Conservation (phyloP, 2,113 vertebrate species). For the Clarias batrachus region DNA sequence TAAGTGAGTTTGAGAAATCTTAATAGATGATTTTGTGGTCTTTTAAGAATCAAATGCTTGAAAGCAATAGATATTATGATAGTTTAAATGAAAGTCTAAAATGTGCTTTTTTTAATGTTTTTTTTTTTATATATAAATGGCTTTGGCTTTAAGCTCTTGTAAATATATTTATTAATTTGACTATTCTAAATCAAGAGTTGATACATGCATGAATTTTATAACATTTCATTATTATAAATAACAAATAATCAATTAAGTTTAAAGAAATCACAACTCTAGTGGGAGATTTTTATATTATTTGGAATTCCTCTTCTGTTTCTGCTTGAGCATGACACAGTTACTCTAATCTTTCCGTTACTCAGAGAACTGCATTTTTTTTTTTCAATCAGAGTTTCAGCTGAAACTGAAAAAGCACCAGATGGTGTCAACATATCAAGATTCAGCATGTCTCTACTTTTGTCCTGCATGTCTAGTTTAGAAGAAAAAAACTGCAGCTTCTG, state of each 20-base stretch:
- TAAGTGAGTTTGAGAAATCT: not conserved
- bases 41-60: too few species aligned
- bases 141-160: not conserved
- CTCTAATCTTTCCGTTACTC: not conserved
- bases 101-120: too few species aligned
- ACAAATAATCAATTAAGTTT: not conserved
- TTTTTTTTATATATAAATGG: not conserved
- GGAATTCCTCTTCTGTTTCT: not conserved
- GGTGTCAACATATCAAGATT: not conserved
- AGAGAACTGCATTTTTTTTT: not conserved
- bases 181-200: not conserved
- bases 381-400: not conserved
- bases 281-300: not conserved
- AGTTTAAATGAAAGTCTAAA: not conserved
- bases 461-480: not conserved
- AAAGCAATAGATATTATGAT: too few species aligned
- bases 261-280: not conserved
- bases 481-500: not conserved
- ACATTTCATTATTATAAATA: not conserved
- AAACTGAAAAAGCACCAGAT: slow-evolving; percentile 21
- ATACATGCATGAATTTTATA: not conserved
- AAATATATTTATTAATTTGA: not conserved
- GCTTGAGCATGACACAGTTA: not conserved
- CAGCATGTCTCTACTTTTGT: slow-evolving; percentile 11
- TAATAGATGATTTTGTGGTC: too few species aligned